A percentile compares a stretch with the other conserved stretches of the same genome.
phyloP scores from a whole-genome alignment of 2,113 vertebrate genomes.

The Tonatia bakeri region DNA sequence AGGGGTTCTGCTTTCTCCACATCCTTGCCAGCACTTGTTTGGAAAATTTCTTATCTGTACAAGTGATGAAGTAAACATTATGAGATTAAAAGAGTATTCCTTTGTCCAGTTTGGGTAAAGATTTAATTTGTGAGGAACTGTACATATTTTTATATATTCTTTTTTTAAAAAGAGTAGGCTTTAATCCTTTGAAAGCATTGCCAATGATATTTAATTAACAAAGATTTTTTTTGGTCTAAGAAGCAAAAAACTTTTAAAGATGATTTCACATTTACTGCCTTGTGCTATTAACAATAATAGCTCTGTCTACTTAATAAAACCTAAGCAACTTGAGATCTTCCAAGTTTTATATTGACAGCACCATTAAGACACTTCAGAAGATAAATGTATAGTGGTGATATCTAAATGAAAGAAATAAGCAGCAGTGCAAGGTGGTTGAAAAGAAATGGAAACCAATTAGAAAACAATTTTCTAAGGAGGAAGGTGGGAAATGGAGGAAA shows the following conservation, averaged over 20 bases:
- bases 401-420: not conserved
- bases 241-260: slow-evolving; percentile 12
- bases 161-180: not conserved
- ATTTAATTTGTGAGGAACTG: not conserved
- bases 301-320: slow-evolving; percentile 7
- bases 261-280: not conserved
- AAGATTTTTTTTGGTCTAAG: not conserved
- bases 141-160: not conserved
- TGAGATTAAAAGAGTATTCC: not conserved
- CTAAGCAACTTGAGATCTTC: not conserved
- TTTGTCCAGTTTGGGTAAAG: not conserved
- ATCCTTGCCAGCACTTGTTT: too few relatives aligned
- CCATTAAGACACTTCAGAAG: not conserved
- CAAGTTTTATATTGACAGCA: not conserved
- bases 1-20: too few relatives aligned
- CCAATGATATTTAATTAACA: not conserved
- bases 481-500: too few relatives aligned
- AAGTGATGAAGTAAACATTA: not conserved
- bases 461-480: not conserved
- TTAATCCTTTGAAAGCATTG: slow-evolving; percentile 13
- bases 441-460: slow-evolving; percentile 10
- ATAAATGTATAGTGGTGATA: not conserved
- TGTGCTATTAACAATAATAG: not conserved
- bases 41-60: not conserved
- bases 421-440: not conserved